Base-by-base conservation (phyloP, 1,140 invertebrate genomes). In the Chrysomallon squamiferum region DNA sequence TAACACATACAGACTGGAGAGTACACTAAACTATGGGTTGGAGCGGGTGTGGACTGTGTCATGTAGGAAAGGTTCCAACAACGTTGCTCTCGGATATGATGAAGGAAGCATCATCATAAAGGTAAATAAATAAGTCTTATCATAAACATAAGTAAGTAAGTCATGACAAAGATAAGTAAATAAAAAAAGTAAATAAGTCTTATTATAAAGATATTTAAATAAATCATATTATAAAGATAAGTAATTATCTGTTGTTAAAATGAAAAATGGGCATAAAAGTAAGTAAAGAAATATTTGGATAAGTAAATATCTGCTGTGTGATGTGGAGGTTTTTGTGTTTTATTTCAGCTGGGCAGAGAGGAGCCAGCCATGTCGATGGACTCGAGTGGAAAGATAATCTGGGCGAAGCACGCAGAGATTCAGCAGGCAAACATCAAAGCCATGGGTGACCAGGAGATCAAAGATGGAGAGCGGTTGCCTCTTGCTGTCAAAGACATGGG, bases 361-460 rank as follows among this genome's bases (percentile, higher is more conserved):
- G 97, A 99, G 80, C 98, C 98, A 2, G 97, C 97, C 0, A 96
- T 99, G 75, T 98, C 96, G 0, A 99, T 99, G 98, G 98, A 99
- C 86, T 92, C 92, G 0, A 92, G 92, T 74, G 96, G 97, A 56
- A 99, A 99, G 88, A 98, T 99, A 52, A 93, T 99, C 45, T 99
- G 96, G 96, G 97, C 97, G 0, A 92, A 93, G 75, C 97, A 99
- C 83, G 96, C 95, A 0, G 97, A 99, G 87, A 92, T 99, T 73
- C 97, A 99, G 81, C 96, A 99, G 84, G 97, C 96, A 2, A 98
- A 98, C 87, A 85, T 98, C 57, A 96, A 97, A 85, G 76, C 84
- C n/a, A 78, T 83, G 43, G 77, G 65, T 13, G 83, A 85, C 52
- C 77, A 81, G 62, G 82, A 85, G 25, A 71, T 84, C 38, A 93